Evolutionary conservation across 2,797 vertebrate species (phyloP).

Genomic region (Muscicapa striata): DNA sequence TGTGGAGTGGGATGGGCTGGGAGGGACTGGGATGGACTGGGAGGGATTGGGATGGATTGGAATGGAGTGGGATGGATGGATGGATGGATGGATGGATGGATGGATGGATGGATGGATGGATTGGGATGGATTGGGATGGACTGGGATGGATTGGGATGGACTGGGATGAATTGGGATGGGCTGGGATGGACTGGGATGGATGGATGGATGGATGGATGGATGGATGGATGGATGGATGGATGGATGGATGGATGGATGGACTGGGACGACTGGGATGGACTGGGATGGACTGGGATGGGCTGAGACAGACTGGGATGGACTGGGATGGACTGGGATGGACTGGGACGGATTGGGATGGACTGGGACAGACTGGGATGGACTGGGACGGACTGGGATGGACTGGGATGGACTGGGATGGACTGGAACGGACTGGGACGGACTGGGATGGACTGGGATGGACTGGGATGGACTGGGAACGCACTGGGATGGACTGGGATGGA

Average conservation of each 20-base stretch:
- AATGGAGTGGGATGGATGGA: background rate
- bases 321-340: fast-evolving
- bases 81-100: background rate
- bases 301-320: fast-evolving
- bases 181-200: fast-evolving
- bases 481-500: too few species aligned
- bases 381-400: background rate
- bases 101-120: too few species aligned
- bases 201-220: too few species aligned
- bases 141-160: fast-evolving
- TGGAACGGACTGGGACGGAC: too few species aligned
- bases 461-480: too few species aligned
- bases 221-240: too few species aligned
- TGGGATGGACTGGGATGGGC: fast-evolving
- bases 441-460: too few species aligned
- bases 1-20: background rate
- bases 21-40: background rate
- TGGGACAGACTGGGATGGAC: fast-evolving
- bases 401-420: too few species aligned
- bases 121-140: fast-evolving
- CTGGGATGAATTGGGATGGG: fast-evolving
- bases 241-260: too few species aligned
- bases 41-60: fast-evolving
- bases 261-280: fast-evolving
- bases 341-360: too few species aligned